phyloP scores from a whole-genome alignment of 1,140 invertebrate species.

The Aphaenogaster ashmeadi region DNA sequence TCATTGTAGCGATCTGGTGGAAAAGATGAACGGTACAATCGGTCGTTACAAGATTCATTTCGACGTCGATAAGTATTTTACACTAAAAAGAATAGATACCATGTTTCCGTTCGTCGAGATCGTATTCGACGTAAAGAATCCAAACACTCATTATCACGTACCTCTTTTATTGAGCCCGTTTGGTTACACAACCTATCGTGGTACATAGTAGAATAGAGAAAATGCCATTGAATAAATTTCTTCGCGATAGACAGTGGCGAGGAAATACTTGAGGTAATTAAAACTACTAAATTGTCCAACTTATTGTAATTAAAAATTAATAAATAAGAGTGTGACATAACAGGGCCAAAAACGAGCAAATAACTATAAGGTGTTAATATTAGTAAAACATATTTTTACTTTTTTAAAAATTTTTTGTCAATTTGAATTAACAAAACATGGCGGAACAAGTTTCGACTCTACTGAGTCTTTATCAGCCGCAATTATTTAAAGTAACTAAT shows the following conservation, averaged over 20 bases:
- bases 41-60: conserved; percentile 93
- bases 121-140: conserved; percentile 91
- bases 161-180: conserved; percentile 93
- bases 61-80: conserved; percentile 92
- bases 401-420: too few relatives aligned
- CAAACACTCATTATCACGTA: conserved; percentile 92
- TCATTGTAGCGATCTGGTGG: conserved; percentile 89
- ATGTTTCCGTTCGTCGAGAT: conserved; percentile 94
- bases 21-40: conserved; percentile 88
- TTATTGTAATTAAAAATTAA: too few relatives aligned
- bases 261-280: background rate
- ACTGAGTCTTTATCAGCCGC: too few relatives aligned
- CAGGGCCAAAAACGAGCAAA: too few relatives aligned
- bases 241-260: background rate
- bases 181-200: conserved; percentile 93
- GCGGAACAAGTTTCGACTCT: too few relatives aligned
- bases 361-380: too few relatives aligned
- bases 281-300: too few relatives aligned
- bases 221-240: background rate
- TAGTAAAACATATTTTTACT: too few relatives aligned
- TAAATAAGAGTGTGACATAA: too few relatives aligned
- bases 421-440: too few relatives aligned
- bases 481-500: too few relatives aligned
- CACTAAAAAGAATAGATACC: conserved; percentile 88
- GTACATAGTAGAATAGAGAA: conserved; percentile 81